Base-by-base conservation (phyloP, 2,113 vertebrate species). In the Periophthalmus modestus region DNA sequence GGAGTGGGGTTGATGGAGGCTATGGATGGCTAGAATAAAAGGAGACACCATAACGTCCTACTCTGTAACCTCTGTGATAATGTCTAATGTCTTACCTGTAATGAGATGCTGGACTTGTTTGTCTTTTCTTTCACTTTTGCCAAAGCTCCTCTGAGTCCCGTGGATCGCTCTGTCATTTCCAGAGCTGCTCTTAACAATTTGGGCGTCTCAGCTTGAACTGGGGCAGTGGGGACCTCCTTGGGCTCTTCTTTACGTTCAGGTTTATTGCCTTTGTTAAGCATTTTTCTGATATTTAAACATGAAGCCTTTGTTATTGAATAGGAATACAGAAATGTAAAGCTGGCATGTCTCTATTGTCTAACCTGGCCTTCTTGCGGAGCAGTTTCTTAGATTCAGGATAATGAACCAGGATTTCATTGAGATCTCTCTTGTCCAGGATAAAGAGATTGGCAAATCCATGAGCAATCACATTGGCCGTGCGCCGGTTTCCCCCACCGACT, bases 351-450 rank as follows among this genome's bases (percentile, higher is more conserved):
- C 4, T 16, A 4, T 43, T 61, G 66, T 71, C 77, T 47, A 46
- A 98, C 98, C 94, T 98, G 87, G 97, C 97, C 68, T 98, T 99
- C 88, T 92, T 98, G 47, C 96, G 94, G 65, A 99, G 95, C 73
- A 99, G 86, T 83, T 97, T 98, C 92, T 98, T 96, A 19, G 98
- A 99, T 86, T 99, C 97, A 0, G 97, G 98, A 19, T 99, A 99
- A 86, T 99, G 97, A 73, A 97, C 94, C 79, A 98, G 87, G 82
- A 99, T 99, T 70, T 98, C 97, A 0, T 95, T 97, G 82, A 99
- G 85, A 89, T 98, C 97, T 85, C 95, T 98, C 92, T 99, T 99
- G 68, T 98, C 96, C 92, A 99, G 71, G 79, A 99, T 99, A 82
- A 99, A 98, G 58, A 99, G 96, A 79, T 99, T 99, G 11, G 97